A percentile compares a stretch with the other conserved stretches of the same genome.
phyloP scores from a whole-genome alignment of 23 tunicate species.

The Halocynthia aurantium region DNA sequence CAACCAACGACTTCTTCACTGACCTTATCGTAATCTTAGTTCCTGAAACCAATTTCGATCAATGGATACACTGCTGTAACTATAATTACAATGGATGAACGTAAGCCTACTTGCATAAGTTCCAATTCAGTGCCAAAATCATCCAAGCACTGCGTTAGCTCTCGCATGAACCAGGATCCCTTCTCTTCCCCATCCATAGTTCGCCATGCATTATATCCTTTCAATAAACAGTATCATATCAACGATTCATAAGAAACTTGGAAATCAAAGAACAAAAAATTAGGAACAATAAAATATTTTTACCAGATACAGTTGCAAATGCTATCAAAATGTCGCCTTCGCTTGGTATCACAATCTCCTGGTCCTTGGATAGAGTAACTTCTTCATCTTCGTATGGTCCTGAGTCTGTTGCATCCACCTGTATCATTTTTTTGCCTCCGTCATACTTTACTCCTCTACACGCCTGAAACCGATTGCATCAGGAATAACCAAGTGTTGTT shows the following conservation, averaged over 20 bases:
- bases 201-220: slow-evolving; percentile 65
- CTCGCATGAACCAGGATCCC: slow-evolving; percentile 64
- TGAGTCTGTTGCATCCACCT: too few relatives aligned
- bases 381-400: too few relatives aligned
- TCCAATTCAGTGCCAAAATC: slow-evolving; percentile 17
- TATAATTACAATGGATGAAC: too few relatives aligned
- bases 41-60: too few relatives aligned
- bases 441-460: slow-evolving; percentile 30
- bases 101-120: slow-evolving; percentile 31
- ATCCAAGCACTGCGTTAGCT: slow-evolving; percentile 19
- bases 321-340: slow-evolving; percentile 56
- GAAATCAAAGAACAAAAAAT: too few relatives aligned
- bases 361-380: too few relatives aligned
- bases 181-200: background rate
- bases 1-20: too few relatives aligned
- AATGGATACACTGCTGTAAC: too few relatives aligned
- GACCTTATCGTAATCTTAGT: too few relatives aligned
- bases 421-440: background rate
- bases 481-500: too few relatives aligned
- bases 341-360: slow-evolving; percentile 15
- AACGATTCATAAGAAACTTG: too few relatives aligned
- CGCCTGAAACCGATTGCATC: slow-evolving; percentile 9
- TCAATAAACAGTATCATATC: background rate
- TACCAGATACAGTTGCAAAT: slow-evolving; percentile 42
- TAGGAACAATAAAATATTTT: background rate